Conservation (phyloP, 2,113 vertebrate genomes). For the Tragelaphus scriptus region DNA sequence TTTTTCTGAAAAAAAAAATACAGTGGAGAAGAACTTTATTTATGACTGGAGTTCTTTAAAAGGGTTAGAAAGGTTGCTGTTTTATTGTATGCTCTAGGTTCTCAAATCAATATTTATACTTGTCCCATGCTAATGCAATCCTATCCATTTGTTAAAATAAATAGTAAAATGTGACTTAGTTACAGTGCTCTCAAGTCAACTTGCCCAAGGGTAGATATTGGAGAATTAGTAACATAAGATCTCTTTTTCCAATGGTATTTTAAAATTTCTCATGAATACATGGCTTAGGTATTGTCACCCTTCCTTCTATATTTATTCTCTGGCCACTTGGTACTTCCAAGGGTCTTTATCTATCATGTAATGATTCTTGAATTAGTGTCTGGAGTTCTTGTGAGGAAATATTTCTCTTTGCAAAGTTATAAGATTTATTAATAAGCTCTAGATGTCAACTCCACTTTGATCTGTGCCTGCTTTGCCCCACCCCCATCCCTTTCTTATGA, state of each 20-base stretch:
- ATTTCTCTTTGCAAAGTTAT: constrained; percentile 75
- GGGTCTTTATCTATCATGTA: constrained; percentile 58
- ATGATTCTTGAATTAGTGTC: constrained; percentile 71
- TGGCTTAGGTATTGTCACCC: constrained; percentile 24
- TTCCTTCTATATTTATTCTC: constrained; percentile 56
- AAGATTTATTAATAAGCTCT: constrained; percentile 79
- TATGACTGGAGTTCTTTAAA: constrained; percentile 85
- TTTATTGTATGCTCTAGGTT: constrained; percentile 81
- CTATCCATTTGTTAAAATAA: constrained; percentile 83
- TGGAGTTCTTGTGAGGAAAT: constrained; percentile 58
- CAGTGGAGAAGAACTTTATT: constrained; percentile 81
- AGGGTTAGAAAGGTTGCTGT: constrained; percentile 83
- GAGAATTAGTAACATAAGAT: constrained; percentile 59
- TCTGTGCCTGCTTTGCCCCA: constrained; percentile 53
- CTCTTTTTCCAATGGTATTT: constrained; percentile 10
- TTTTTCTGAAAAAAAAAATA: constrained; percentile 76
- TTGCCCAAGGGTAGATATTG: constrained; percentile 52
- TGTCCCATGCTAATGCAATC: constrained; percentile 83
- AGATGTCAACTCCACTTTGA: constrained; percentile 73
- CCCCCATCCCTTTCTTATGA: constrained; percentile 48
- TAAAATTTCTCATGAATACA: constrained; percentile 50
- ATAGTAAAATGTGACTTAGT: constrained; percentile 84
- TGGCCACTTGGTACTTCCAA: constrained; percentile 37
- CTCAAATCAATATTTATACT: constrained; percentile 90
- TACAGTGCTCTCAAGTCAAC: constrained; percentile 58